Conservation (phyloP, 23 tunicate species). For the Diplosoma virens region DNA sequence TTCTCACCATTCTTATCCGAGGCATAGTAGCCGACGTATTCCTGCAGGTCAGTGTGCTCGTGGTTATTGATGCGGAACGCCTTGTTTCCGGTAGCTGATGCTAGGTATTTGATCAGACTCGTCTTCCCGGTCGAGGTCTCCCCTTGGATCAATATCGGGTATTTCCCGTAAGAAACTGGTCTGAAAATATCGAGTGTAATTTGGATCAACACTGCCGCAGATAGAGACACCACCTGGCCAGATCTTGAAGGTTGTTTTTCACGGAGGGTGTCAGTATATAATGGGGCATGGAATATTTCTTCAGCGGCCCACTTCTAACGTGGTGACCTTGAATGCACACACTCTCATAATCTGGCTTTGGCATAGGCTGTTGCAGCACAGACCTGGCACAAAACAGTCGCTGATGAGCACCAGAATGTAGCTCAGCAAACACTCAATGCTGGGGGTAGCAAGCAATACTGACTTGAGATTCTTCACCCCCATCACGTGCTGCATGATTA, state of each 20-base stretch:
- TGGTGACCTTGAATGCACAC: constrained; percentile 21
- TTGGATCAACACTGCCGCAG: not conserved
- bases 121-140: constrained; percentile 98
- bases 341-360: constrained; percentile 24
- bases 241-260: constrained; percentile 46
- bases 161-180: constrained; percentile 87
- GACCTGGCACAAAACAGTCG: constrained; percentile 17
- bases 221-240: constrained; percentile 43
- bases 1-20: constrained; percentile 52
- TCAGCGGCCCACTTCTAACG: constrained; percentile 26
- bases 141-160: constrained; percentile 92
- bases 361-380: constrained; percentile 7
- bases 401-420: no score
- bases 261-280: constrained; percentile 79
- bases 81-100: constrained; percentile 68
- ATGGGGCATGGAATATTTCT: constrained; percentile 37
- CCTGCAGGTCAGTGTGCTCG: constrained; percentile 97
- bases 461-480: constrained; percentile 46
- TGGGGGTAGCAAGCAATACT: not conserved
- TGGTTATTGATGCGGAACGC: constrained; percentile 92
- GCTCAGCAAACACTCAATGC: not conserved
- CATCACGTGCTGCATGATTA: constrained; percentile 39
- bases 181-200: constrained; percentile 14
- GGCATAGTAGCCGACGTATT: constrained; percentile 82
- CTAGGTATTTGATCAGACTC: constrained; percentile 75